Conservation (phyloP, 2,113 vertebrate genomes). For the Thinocorus orbignyianus region DNA sequence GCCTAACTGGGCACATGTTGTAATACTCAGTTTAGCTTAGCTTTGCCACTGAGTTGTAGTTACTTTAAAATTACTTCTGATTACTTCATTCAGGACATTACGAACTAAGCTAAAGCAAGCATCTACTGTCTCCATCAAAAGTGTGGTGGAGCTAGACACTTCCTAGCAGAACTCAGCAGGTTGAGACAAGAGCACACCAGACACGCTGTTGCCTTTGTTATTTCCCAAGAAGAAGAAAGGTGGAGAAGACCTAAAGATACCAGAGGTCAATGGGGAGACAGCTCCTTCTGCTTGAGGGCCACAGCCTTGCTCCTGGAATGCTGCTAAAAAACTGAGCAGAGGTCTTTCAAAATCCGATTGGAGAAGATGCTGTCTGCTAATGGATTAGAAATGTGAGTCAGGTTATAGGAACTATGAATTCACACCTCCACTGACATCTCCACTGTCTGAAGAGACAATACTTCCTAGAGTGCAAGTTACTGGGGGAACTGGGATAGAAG, state of each 20-base stretch:
- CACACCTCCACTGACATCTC: background rate
- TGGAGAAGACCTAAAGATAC: background rate
- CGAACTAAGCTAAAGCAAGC: background rate
- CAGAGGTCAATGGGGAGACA: background rate
- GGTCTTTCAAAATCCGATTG: background rate
- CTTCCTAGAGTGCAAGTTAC: background rate
- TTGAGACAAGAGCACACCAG: background rate
- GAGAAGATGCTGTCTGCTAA: background rate
- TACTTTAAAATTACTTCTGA: background rate
- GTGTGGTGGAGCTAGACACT: fast-evolving
- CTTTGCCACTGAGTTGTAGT: background rate
- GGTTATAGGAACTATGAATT: background rate
- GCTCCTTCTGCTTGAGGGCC: background rate
- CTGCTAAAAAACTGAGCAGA: background rate
- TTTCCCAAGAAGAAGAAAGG: background rate
- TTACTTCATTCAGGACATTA: background rate
- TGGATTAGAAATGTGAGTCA: background rate
- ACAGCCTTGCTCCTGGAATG: background rate
- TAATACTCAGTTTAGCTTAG: background rate
- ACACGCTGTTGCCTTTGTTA: background rate
- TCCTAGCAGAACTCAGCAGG: background rate
- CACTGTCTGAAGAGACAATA: background rate
- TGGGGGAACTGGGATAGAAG: background rate
- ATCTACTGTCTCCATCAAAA: background rate
- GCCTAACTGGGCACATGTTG: background rate